Evolutionary conservation across 92 coral and sea anemone genomes (phyloP).

Genomic region (Epizoanthus ramosus): DNA sequence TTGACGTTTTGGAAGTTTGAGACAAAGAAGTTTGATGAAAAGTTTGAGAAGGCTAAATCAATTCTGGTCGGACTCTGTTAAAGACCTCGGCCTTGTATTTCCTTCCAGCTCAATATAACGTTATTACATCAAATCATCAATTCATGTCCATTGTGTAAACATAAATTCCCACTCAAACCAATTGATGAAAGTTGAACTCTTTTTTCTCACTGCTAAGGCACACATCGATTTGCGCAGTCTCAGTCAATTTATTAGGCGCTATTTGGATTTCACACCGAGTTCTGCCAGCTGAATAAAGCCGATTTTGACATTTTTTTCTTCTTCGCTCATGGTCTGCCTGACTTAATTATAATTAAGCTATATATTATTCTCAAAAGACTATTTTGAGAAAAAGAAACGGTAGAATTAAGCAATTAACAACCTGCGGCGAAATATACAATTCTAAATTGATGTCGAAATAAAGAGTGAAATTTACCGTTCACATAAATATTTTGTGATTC

Average conservation of each 20-base stretch:
- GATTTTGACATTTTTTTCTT: background rate
- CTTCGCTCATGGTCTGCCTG: background rate
- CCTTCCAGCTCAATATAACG: background rate
- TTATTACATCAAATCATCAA: background rate
- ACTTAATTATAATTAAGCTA: background rate
- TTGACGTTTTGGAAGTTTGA: background rate
- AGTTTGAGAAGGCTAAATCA: background rate
- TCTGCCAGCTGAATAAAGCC: background rate
- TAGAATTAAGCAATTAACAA: background rate
- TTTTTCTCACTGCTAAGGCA: background rate
- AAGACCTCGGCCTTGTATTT: background rate
- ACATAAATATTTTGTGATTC: background rate
- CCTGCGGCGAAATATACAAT: slow-evolving; percentile 11
- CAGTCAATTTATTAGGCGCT: background rate
- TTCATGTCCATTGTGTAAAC: slow-evolving; percentile 11
- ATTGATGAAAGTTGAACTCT: background rate
- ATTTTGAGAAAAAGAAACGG: slow-evolving; percentile 16
- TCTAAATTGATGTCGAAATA: background rate
- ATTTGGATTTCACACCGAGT: background rate
- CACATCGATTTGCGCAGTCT: background rate
- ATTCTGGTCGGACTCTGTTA: background rate
- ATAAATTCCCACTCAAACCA: background rate
- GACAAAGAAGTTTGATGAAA: background rate
- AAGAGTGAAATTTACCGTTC: slow-evolving; percentile 6
- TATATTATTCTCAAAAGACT: background rate